Base-by-base conservation (phyloP, 2,888 invertebrate species). In the Macrophya annulata region DNA sequence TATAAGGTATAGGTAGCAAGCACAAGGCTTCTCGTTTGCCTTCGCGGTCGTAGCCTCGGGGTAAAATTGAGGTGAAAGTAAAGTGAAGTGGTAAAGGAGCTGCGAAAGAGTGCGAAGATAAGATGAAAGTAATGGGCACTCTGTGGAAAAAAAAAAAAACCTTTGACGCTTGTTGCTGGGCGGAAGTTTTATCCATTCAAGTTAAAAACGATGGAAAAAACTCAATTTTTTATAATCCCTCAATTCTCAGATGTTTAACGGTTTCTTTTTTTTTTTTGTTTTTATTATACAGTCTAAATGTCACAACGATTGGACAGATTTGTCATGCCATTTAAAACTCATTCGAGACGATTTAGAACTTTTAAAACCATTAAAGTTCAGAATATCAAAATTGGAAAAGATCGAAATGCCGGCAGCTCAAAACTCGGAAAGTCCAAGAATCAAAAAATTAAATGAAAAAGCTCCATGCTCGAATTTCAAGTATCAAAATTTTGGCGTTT, bases 21-120 rank as follows among this genome's bases (percentile, higher is more conserved):
- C 62, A 9, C 71, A 37, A 51, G 72, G 37, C 68, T 37, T 25
- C 55, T 77, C 37, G 77, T 77, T 55, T 37, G 77, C 76, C 45
- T 15, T 3, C 31, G 31, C 40, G 72, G 72, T 17, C 9, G 51
- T 43, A 51, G 72, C 45, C 72, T 74, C 74, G 45, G 21, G 74
- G 74, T 77, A 77, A 77, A 77, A 77, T 77, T 77, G 77, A 77
- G 77, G 77, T 77, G 77, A 77, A 77, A 77, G 77, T 77, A 55
- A 37, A 77, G 51, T 31, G 77, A 51, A 76, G 76, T 45, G 31
- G 48, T 25, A 48, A 51, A 76, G 55, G 31, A 77, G 51, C 77
- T 74, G 76, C 48, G 17, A 76, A 76, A 37, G 31, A 77, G 77
- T 37, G 77, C 17, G 31, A 51, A 51, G 77, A 77, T 77, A 77